Percentiles rank a stretch among this genome's conserved stretches.
These are phyloP conservation scores for Syrrhaptes paradoxus DNA, from an alignment of 2,113 vertebrate species.

Conservation along the genomic window DNA sequence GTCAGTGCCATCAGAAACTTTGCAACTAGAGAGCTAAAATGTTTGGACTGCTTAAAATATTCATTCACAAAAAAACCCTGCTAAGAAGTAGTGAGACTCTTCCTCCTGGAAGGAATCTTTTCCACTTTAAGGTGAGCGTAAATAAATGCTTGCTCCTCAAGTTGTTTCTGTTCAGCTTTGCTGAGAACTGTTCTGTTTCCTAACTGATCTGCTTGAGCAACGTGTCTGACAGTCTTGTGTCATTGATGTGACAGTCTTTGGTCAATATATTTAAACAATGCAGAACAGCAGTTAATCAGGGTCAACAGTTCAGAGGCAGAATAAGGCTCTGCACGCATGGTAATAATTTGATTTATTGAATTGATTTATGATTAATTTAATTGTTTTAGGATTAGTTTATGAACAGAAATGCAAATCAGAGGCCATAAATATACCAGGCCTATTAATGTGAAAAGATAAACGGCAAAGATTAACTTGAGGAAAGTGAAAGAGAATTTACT, in stretches of 20 bases:
- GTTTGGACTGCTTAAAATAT: neutral
- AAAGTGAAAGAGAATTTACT: neutral
- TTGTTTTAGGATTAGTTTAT: neutral
- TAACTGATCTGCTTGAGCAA: neutral
- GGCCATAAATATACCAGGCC: neutral
- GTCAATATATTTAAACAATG: neutral
- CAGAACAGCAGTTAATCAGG: neutral
- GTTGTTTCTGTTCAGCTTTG: neutral
- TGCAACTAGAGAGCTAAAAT: neutral
- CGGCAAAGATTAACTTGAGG: neutral
- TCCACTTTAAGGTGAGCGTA: neutral
- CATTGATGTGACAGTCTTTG: neutral
- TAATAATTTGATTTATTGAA: neutral
- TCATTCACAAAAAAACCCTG: neutral
- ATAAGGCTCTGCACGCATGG: neutral
- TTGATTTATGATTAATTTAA: neutral
- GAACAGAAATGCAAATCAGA: neutral
- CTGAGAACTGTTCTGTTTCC: neutral
- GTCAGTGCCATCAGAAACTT: neutral
- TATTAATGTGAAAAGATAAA: neutral
- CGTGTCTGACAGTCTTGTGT: neutral
- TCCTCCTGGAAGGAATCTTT: neutral
- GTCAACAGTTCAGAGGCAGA: neutral
- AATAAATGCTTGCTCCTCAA: neutral
- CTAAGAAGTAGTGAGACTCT: neutral